Evolutionary conservation across 2,113 vertebrate genomes (phyloP).

Genomic region (Sinosuthora webbiana): DNA sequence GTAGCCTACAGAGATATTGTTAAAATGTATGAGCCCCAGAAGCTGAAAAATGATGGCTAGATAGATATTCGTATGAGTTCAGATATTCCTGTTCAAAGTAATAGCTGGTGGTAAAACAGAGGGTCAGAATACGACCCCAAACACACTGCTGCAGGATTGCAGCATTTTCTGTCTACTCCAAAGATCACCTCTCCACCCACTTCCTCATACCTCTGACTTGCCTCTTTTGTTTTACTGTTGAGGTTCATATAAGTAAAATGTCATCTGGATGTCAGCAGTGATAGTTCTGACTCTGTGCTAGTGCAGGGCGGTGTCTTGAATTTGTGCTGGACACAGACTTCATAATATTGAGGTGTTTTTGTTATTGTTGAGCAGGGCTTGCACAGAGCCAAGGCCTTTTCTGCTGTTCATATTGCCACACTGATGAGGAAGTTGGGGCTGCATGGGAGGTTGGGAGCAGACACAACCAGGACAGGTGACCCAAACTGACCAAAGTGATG

Average conservation of each 20-base stretch:
- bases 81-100: not conserved
- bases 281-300: not conserved
- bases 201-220: not conserved
- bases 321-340: not conserved
- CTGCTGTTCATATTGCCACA: not conserved
- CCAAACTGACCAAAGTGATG: not conserved
- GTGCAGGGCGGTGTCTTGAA: not conserved
- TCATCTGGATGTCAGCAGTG: not conserved
- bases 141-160: not conserved
- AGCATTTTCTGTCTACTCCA: not conserved
- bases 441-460: not conserved
- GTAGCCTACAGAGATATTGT: not conserved
- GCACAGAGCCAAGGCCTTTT: not conserved
- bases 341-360: rapidly evolving
- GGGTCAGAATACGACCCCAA: not conserved
- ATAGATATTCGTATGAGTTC: not conserved
- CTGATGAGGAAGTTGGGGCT: not conserved
- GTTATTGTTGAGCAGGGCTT: not conserved
- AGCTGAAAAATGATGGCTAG: not conserved
- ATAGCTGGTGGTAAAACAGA: not conserved
- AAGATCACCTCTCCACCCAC: not conserved
- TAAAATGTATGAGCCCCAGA: not conserved
- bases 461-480: not conserved
- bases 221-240: not conserved
- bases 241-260: not conserved